Evolutionary conservation across 2,113 vertebrate species (phyloP), one percentile per base, ranked within the genome.

Genomic region (Uropsilus gracilis): DNA sequence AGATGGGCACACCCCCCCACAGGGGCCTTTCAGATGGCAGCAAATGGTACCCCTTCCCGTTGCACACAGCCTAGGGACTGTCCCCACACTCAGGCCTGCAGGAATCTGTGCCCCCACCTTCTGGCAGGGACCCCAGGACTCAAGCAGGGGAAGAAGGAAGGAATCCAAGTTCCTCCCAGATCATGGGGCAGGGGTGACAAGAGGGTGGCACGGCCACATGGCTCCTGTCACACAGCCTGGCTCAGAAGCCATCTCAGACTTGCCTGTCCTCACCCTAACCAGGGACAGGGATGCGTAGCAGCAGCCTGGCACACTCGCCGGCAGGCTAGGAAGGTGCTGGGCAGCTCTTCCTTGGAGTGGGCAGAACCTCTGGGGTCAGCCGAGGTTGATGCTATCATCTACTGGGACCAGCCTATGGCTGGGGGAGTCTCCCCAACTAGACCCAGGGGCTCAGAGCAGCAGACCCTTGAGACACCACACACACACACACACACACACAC

Each of bases 181-280:
- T n/a, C n/a, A n/a, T n/a, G n/a, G n/a, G n/a, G n/a, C n/a, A n/a
- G n/a, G n/a, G n/a, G n/a, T n/a, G n/a, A n/a, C n/a, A n/a, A n/a
- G n/a, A n/a, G n/a, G n/a, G n/a, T n/a, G n/a, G n/a, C n/a, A n/a
- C n/a, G n/a, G n/a, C n/a, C n/a, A n/a, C n/a, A n/a, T n/a, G n/a
- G n/a, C n/a, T n/a, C n/a, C n/a, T n/a, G n/a, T n/a, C n/a, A n/a
- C 11, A 50, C 48, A 50, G 63, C 2, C 0, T 13, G 3, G 7
- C 37, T 66, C 73, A 57, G 71, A 75, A 83, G 77, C 66, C 10
- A 7, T 42, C 59, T 39, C 17, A 46, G 69, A 39, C 13, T 34
- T 12, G 44, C 63, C 26, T 42, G 17, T n/a, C 28, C 17, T 82
- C 13, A n/a, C 66, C 53, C 91, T 88, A 30, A 0, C 14, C 1